Evolutionary conservation across 2,113 vertebrate species (phyloP), one percentile per base, ranked within the genome.

Genomic region (Microtus richardsoni): DNA sequence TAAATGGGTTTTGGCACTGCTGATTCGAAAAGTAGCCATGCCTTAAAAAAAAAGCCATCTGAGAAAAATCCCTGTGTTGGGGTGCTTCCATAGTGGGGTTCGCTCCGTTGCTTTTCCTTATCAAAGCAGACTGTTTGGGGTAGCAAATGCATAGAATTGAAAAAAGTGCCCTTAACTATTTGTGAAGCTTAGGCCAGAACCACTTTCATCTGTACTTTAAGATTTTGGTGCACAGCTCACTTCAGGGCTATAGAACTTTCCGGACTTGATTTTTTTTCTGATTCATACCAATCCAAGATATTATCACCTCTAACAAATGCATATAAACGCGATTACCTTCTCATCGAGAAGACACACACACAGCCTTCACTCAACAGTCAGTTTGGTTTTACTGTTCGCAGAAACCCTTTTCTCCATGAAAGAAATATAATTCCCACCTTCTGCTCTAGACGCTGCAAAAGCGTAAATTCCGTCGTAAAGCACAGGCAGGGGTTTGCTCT

Each of bases 281-380:
- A 86, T 88, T 88, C 36, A 17, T 82, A 79, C 91, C 73, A 30
- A 89, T 52, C 58, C 9, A 60, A 66, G 82, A 5, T 52, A n/a
- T 83, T 66, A 89, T 75, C 39, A 22, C 87, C 79, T 78, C 60
- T 12, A 82, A 74, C 13, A 19, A 68, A 70, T 70, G 17, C 71
- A 14, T 71, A n/a, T 68, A 74, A 70, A 73, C 36, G 44, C 24
- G 26, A 22, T 73, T 39, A 49, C 82, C 74, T 62, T 89, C 44
- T 22, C 60, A 49, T 88, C 91, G 88, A 85, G 1, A 94, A 84
- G 4, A 21, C 24, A 62, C 2, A 58, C 44, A 12, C 73, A 33
- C 28, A 77, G 44, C 86, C 89, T 60, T 88, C 54, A 30, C 66
- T 88, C 85, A 91, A 41, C 75, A 88, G 82, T 93, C 70, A 66